A percentile compares a stretch with the other conserved stretches of the same genome.
These are phyloP conservation scores for Spondyliosoma cantharus DNA, from an alignment of 2,797 vertebrate species.

Conservation along the genomic window DNA sequence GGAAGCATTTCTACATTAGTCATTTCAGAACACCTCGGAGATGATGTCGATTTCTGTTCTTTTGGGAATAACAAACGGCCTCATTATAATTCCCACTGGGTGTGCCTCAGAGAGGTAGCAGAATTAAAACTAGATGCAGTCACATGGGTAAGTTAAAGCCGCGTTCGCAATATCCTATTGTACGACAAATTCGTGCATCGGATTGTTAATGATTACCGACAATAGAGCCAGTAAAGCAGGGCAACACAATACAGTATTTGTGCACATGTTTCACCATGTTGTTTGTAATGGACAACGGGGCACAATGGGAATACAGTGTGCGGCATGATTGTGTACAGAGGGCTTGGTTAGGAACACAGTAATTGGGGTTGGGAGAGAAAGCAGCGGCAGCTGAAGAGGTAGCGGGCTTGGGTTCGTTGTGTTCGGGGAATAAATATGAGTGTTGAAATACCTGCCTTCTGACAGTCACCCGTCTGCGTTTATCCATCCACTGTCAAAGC, in stretches of 20 bases:
- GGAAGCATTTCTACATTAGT: conserved; percentile 71
- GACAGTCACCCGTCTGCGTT: conserved; percentile 72
- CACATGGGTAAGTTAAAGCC: conserved; percentile 35
- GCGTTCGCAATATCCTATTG: conserved; percentile 24
- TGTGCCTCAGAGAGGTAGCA: conserved; percentile 30
- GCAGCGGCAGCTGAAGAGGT: conserved; percentile 24
- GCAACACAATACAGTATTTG: conserved; percentile 7
- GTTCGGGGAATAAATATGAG: conserved; percentile 74
- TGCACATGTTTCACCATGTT: conserved; percentile 10
- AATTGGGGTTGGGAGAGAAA: conserved; percentile 59
- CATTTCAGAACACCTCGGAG: conserved; percentile 72
- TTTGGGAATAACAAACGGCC: conserved; percentile 70
- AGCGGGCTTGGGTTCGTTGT: conserved; percentile 49
- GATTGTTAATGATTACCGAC: conserved; percentile 27
- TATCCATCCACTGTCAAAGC: conserved; percentile 71
- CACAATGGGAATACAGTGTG: conserved; percentile 18
- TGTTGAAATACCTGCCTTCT: conserved; percentile 72
- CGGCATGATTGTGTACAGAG: conserved; percentile 20
- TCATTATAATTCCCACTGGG: conserved; percentile 73
- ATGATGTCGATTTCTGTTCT: conserved; percentile 71
- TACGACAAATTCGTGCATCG: conserved; percentile 32
- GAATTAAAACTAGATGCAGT: conserved; percentile 63
- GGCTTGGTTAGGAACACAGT: conserved; percentile 53
- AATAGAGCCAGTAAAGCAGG: conserved; percentile 2
- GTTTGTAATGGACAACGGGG: conserved; percentile 26